Conservation (phyloP, 37 sponge, comb jelly and placozoan genomes). For the Diacarnus erythraeanus region DNA sequence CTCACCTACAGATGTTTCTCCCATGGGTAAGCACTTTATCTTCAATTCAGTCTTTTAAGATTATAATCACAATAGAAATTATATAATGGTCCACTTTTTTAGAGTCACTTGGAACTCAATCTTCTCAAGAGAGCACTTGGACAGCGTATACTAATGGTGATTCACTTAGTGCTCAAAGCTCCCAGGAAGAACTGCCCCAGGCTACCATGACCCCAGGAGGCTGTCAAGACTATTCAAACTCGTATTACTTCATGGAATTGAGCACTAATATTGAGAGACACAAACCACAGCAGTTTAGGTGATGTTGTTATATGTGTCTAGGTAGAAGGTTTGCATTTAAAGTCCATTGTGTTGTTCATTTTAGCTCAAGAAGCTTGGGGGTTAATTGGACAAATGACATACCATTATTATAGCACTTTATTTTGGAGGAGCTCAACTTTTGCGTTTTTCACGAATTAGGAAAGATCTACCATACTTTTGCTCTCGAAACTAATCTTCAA, state of each 20-base stretch:
- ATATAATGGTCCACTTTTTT: neutral
- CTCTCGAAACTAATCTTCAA: no score
- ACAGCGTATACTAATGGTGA: neutral
- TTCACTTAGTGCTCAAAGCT: conserved; percentile 55
- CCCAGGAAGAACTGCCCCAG: conserved; percentile 63
- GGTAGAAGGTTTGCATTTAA: no score
- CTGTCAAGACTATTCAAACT: conserved; percentile 3
- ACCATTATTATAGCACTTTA: no score
- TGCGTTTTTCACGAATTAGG: no score
- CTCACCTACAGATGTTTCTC: neutral
- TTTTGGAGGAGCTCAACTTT: no score
- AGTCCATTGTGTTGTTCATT: no score
- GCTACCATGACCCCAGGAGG: conserved; percentile 4
- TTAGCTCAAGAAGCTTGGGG: no score
- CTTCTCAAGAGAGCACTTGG: conserved; percentile 53
- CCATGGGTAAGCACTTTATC: neutral
- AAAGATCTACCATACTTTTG: no score
- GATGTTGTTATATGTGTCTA: neutral
- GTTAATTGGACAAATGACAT: no score
- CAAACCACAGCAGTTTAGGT: conserved; percentile 29
- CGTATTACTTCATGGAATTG: conserved; percentile 23
- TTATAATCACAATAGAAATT: neutral
- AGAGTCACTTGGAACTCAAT: neutral
- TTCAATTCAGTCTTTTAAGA: neutral
- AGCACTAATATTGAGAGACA: conserved; percentile 1